These are phyloP conservation scores for Crotalus horridus DNA, from an alignment of 2,113 vertebrate genomes.

Conservation along the genomic window DNA sequence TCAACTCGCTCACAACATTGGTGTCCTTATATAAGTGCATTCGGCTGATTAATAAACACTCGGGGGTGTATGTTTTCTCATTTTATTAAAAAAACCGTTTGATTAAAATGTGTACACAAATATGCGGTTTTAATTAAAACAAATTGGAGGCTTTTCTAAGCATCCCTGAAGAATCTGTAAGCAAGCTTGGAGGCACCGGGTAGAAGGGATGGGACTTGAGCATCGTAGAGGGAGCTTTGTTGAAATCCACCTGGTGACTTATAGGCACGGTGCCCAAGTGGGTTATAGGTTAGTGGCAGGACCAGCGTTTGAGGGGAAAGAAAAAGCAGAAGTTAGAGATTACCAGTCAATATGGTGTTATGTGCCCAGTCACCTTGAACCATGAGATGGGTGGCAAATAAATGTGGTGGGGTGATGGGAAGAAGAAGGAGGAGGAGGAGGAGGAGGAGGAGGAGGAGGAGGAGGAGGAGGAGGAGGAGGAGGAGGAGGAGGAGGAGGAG, in stretches of 20 bases:
- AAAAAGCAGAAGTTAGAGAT: not conserved
- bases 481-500: too few species aligned
- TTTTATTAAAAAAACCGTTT: not conserved
- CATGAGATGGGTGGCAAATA: not conserved
- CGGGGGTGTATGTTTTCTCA: not conserved
- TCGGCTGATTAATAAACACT: not conserved
- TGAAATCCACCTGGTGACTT: not conserved
- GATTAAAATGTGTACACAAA: not conserved
- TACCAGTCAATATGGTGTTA: not conserved
- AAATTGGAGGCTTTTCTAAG: not conserved
- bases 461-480: too few species aligned
- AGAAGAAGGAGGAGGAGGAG: too few species aligned
- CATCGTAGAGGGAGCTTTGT: not conserved
- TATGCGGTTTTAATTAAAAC: not conserved
- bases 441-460: too few species aligned
- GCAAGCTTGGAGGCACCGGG: not conserved
- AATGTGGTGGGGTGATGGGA: not conserved
- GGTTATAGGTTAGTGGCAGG: not conserved
- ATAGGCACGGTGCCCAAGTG: not conserved
- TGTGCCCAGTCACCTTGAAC: not conserved
- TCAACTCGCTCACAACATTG: not conserved
- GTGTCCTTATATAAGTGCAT: not conserved
- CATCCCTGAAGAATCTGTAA: not conserved
- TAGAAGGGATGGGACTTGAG: not conserved
- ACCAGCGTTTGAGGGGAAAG: not conserved